Evolutionary conservation across 2,888 invertebrate species (phyloP).

Genomic region (Lamellibrachia satsuma): DNA sequence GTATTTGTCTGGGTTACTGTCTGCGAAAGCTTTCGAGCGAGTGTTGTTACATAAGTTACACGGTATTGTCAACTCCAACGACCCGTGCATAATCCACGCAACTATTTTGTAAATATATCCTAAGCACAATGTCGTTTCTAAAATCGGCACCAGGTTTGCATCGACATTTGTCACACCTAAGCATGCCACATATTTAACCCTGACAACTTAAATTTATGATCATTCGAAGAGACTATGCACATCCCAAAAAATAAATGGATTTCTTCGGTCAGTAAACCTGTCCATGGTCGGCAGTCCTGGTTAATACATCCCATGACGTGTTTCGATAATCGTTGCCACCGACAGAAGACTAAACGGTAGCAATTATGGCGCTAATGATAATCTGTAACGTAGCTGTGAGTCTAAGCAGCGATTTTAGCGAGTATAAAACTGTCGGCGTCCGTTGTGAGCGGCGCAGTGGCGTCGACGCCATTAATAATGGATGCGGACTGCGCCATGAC

Average conservation of each 20-base stretch:
- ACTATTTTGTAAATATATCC: neutral
- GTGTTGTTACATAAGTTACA: neutral
- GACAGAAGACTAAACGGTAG: neutral
- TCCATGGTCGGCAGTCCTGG: neutral
- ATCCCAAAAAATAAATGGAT: neutral
- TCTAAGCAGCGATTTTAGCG: neutral
- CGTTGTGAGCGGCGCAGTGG: neutral
- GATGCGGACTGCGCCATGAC: neutral
- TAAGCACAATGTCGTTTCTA: neutral
- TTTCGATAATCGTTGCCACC: neutral
- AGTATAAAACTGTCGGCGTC: neutral
- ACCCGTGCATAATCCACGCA: neutral
- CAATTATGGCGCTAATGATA: neutral
- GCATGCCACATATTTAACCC: neutral
- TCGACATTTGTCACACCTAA: neutral
- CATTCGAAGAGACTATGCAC: neutral
- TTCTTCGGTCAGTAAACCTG: neutral
- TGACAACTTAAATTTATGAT: neutral
- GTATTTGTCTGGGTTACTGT: neutral
- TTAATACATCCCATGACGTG: neutral
- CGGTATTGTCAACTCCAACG: neutral
- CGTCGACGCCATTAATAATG: neutral
- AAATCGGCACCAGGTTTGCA: neutral
- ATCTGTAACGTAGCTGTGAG: neutral
- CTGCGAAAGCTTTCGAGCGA: neutral